Base-by-base conservation (phyloP, 2,113 vertebrate species). In the Ploceus nigricollis region DNA sequence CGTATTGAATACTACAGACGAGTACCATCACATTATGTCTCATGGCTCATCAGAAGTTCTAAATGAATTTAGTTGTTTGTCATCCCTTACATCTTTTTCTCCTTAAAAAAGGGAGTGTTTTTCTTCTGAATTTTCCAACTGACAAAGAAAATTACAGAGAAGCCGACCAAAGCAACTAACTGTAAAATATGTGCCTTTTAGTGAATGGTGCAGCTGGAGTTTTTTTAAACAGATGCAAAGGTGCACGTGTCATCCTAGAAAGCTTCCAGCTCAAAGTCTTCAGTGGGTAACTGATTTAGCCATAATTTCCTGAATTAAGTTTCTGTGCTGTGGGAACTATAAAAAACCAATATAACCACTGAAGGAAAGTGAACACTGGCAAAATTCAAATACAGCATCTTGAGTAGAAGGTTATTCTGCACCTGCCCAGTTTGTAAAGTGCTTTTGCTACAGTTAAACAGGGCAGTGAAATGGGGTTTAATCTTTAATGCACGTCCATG, bases 291-390 rank as follows among this genome's bases (percentile, higher is more conserved):
- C 78, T 93, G 85, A 24, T 93, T 63, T 80, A 80, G 23, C 25
- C 39, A 39, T 35, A 37, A 73, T 44, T 50, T 65, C 61, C 39
- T 50, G 31, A 76, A 69, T 6, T 58, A 76, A 95, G 50, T 83
- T 78, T 92, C 88, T 73, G 31, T 84, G 73, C 81, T 82, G 57
- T 51, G 30, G 76, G 68, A 97, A 94, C 71, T 72, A 45, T 56
- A 71, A 82, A 90, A 96, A 96, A 89, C 76, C 66, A 92, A 57
- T 76, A 75, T 18, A 81, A 91, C 57, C 86, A 50, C 85, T 54
- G 57, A 94, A 97, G 76, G 60, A 93, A 94, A 95, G 89, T 33
- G 70, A 83, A 91, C 69, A 79, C 4, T 60, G 79, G 22, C 44
- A 88, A 94, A 95, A 92, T 58, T 73, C 69, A 79, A 30, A 44